A percentile compares a stretch with the other conserved stretches of the same genome.
Conservation (phyloP, 2,113 vertebrate genomes). For the Scytalopus superciliaris region DNA sequence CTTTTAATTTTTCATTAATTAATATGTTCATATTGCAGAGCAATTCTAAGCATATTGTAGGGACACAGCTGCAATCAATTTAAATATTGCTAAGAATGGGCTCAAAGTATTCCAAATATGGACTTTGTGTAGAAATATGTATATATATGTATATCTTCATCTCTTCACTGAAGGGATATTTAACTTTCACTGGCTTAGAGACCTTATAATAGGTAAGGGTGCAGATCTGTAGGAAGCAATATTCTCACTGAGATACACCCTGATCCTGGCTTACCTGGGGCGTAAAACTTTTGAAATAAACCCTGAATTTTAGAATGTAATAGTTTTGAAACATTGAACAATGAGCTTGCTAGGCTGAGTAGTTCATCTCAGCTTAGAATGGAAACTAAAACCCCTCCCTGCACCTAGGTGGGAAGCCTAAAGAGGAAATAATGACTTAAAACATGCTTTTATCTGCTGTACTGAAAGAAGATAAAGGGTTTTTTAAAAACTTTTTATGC, state of each 20-base stretch:
- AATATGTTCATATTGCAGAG: background rate
- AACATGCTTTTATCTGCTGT: background rate
- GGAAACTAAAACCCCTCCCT: constrained; percentile 5
- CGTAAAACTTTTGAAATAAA: background rate
- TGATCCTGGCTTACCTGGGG: background rate
- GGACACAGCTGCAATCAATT: background rate
- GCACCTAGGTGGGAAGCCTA: background rate
- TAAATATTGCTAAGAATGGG: background rate
- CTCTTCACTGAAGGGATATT: background rate
- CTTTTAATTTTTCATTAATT: background rate
- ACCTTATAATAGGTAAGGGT: background rate
- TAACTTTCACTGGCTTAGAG: background rate
- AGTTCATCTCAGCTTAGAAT: background rate
- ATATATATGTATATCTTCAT: background rate
- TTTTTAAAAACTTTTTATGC: background rate
- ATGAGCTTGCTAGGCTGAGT: background rate
- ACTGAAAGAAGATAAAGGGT: background rate
- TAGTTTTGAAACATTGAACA: background rate
- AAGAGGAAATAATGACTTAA: constrained; percentile 18
- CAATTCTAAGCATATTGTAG: background rate
- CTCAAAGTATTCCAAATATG: background rate
- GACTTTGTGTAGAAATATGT: background rate
- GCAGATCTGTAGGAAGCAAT: background rate
- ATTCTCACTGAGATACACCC: background rate
- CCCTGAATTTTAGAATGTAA: background rate